Base-by-base conservation (phyloP, 1,140 invertebrate species). In the Galleria mellonella region DNA sequence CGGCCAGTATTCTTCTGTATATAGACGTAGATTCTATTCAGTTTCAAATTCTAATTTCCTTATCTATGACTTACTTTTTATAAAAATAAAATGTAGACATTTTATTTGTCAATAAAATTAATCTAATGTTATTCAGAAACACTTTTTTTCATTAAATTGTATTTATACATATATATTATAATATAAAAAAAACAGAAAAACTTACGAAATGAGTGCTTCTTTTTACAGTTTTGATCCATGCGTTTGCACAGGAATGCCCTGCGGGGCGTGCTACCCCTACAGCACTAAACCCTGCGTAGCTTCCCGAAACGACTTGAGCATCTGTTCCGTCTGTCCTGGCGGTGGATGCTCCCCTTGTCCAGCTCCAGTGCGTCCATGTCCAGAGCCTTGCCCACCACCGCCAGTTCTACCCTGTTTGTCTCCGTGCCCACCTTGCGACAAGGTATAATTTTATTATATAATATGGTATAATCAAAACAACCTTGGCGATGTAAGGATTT, bases 171-270 rank as follows among this genome's bases (percentile, higher is more conserved):
- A 35, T 32, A 31, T 2, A 35, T 43, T 12, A 51, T n/a, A n/a
- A 40, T 23, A 31, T 31, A 32, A 64, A 57, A 69, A 67, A 60
- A 59, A 49, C 17, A 33, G 33, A 35, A 48, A 64, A 62, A 62
- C 57, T 23, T 17, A 27, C 12, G 66, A 69, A 70, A 77, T 77
- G 73, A 74, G 69, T 61, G 73, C 73, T 49, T 62, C 67, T 9
- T 82, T 78, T 39, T 82, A 82, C 43, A 81, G 72, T 47, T 78
- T 55, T 28, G 76, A 81, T 29, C 78, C 78, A 5, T 83, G 76
- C 48, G 76, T 81, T 0, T 71, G 69, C 32, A 63, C 63, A 0
- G 78, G 76, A 0, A 11, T 51, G 40, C 78, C 78, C 4, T 83
- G 78, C 45, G 78, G 78, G 0, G 75, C 75, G 0, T 76, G 73